These are phyloP conservation scores for Phylloscopus whistleri DNA, from an alignment of 2,113 vertebrate genomes.

Conservation along the genomic window DNA sequence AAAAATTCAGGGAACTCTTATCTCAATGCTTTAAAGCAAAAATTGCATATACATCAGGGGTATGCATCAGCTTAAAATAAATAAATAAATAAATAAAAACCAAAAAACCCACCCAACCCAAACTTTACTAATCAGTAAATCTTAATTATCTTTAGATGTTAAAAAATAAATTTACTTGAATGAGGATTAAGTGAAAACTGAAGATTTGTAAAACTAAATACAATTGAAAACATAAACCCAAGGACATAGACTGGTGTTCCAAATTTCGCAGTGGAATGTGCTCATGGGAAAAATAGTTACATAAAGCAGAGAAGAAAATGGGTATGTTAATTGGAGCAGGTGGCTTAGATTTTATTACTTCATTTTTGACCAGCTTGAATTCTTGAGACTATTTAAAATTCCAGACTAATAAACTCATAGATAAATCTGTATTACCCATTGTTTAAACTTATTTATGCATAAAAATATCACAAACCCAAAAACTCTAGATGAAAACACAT, in stretches of 20 bases:
- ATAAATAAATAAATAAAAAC: too few species aligned
- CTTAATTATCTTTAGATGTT: neutral
- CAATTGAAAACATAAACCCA: neutral
- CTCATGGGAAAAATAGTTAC: neutral
- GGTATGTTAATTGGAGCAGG: constrained; percentile 11
- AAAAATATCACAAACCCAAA: neutral
- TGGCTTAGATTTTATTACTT: constrained; percentile 10
- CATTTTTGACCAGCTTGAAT: neutral
- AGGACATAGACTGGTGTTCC: accelerated
- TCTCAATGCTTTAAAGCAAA: neutral
- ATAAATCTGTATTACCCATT: constrained; percentile 15
- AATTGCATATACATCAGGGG: neutral
- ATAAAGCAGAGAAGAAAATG: neutral
- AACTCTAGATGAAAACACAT: neutral
- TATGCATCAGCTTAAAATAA: neutral
- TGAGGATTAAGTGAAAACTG: neutral
- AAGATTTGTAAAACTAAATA: neutral
- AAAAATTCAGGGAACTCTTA: neutral
- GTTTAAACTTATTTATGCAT: constrained; percentile 32
- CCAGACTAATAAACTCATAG: neutral
- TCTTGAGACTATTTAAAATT: constrained; percentile 28
- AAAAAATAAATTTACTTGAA: neutral
- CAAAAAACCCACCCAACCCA: accelerated
- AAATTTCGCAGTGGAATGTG: neutral
- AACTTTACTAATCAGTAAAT: neutral